These are phyloP conservation scores for Hapalemur alaotrensis DNA, from an alignment of 2,797 vertebrate species.

Conservation along the genomic window DNA sequence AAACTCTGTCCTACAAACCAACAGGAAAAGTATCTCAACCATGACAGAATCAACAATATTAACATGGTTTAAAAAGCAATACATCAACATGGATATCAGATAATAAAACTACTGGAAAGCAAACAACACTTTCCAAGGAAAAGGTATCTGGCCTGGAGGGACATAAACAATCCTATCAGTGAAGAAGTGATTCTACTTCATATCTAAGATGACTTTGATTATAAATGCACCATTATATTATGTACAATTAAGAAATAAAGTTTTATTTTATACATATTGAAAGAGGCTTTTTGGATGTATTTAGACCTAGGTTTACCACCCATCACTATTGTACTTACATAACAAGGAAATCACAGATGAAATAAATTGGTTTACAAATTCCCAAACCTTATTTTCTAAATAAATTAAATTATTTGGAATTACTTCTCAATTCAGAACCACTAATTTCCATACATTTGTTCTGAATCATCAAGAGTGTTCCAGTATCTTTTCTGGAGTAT, in stretches of 20 bases:
- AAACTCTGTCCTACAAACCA: neutral
- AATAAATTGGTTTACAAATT: neutral
- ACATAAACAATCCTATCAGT: neutral
- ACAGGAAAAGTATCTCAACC: neutral
- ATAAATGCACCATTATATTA: neutral
- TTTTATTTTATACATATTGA: neutral
- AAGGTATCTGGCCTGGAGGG: neutral
- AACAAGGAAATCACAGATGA: neutral
- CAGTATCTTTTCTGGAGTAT: neutral
- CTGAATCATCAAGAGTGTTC: neutral
- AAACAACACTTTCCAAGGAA: neutral
- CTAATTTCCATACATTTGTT: neutral
- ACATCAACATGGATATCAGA: neutral
- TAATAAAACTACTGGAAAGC: neutral
- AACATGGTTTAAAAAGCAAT: neutral
- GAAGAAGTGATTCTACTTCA: neutral
- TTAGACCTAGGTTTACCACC: neutral
- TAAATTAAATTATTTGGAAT: neutral
- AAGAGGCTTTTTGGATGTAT: neutral
- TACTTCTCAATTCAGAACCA: neutral
- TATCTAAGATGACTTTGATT: neutral
- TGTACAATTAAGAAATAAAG: neutral
- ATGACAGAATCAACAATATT: neutral
- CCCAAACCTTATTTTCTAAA: neutral
- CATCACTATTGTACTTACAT: neutral